Evolutionary conservation across 1,140 invertebrate genomes (phyloP).

Genomic region (Meloidogyne floridensis): DNA sequence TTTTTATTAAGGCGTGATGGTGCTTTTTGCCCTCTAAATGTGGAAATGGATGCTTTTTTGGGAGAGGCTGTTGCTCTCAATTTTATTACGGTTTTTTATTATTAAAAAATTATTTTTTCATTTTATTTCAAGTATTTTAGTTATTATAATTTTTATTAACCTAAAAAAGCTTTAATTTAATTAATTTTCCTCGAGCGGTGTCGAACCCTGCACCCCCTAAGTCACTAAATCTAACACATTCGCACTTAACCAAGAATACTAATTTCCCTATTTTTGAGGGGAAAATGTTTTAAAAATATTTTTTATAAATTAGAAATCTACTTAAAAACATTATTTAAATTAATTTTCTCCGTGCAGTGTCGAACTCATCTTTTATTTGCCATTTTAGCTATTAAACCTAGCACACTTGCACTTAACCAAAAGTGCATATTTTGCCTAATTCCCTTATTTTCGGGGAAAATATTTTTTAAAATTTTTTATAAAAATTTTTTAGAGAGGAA

Average conservation of each 20-base stretch:
- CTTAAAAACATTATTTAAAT: not conserved
- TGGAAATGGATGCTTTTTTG: constrained; percentile 60
- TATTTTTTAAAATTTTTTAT: constrained; percentile 9
- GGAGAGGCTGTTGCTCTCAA: constrained; percentile 58
- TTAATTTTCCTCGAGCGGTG: not conserved
- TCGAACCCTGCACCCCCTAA: not conserved
- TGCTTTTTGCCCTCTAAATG: constrained; percentile 55
- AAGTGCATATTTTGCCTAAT: not conserved
- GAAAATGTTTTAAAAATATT: not conserved
- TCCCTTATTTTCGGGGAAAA: too few species aligned
- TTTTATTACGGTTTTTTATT: constrained; percentile 39
- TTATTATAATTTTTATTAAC: not conserved
- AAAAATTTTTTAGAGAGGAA: constrained; percentile 50
- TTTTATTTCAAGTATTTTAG: too few species aligned
- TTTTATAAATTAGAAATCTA: not conserved
- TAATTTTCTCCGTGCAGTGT: not conserved
- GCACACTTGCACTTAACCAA: not conserved
- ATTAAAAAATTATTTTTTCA: too few species aligned
- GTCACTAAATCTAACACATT: too few species aligned
- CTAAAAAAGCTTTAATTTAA: not conserved
- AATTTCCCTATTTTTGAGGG: too few species aligned
- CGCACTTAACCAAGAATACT: too few species aligned
- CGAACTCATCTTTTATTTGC: not conserved
- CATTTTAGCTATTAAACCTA: not conserved
- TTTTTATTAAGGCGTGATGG: constrained; percentile 53